A percentile compares a stretch with the other conserved stretches of the same genome.
Conservation (phyloP, 2,797 vertebrate genomes). For the Gymnoscopelus microlampas region DNA sequence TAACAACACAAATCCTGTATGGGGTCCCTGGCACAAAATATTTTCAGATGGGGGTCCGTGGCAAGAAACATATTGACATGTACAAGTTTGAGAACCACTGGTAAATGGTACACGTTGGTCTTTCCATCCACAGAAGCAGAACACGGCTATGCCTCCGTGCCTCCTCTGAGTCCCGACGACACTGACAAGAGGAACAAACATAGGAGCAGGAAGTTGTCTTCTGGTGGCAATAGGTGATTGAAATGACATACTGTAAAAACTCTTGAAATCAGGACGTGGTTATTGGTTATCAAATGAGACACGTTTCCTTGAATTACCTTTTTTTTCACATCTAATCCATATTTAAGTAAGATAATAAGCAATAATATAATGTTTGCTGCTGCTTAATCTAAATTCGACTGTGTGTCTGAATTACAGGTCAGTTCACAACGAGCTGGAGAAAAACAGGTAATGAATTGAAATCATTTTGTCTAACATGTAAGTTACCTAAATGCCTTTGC, state of each 20-base stretch:
- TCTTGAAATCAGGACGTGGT: too few species aligned
- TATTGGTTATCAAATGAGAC: too few species aligned
- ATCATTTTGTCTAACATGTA: too few species aligned
- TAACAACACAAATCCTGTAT: too few species aligned
- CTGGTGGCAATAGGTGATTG: conserved; percentile 83
- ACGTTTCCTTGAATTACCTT: background rate
- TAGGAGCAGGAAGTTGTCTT: conserved; percentile 79
- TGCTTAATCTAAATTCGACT: background rate
- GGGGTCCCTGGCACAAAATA: too few species aligned
- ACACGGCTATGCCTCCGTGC: conserved; percentile 91
- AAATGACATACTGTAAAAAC: conserved; percentile 27
- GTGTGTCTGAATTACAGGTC: conserved; percentile 78
- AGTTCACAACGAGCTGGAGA: conserved; percentile 95
- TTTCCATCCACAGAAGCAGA: conserved; percentile 84
- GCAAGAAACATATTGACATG: too few species aligned
- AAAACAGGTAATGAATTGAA: conserved; percentile 87
- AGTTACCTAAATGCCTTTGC: too few species aligned
- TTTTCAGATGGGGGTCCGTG: too few species aligned
- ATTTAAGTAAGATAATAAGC: background rate
- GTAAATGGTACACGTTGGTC: too few species aligned
- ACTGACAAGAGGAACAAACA: conserved; percentile 80
- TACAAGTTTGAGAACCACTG: too few species aligned
- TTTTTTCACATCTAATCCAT: background rate
- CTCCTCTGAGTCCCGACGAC: conserved; percentile 75
- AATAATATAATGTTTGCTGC: background rate